phyloP scores from a whole-genome alignment of 2,797 vertebrate species.

The Ambastaia sidthimunki region DNA sequence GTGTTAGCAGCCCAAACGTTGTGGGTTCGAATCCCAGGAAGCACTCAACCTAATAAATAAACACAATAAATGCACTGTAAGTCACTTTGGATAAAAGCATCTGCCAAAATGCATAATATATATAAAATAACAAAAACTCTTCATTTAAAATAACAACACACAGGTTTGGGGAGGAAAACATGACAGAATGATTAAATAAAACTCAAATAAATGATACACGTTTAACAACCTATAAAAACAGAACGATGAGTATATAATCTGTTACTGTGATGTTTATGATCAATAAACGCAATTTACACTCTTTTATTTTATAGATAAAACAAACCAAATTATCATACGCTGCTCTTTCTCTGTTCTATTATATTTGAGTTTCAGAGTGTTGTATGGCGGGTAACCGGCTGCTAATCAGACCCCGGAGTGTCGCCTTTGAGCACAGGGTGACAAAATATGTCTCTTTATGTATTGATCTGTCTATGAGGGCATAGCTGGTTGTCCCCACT shows the following conservation, averaged over 20 bases:
- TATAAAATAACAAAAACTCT: too few relatives aligned
- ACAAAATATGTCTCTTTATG: conserved; percentile 13
- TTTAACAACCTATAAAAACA: conserved; percentile 4
- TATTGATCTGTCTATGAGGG: conserved; percentile 1
- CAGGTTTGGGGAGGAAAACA: too few relatives aligned
- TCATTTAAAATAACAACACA: too few relatives aligned
- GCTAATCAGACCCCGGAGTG: not conserved
- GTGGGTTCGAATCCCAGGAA: too few relatives aligned
- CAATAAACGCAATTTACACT: conserved; percentile 9
- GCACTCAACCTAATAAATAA: too few relatives aligned
- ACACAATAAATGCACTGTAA: too few relatives aligned
- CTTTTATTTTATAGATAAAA: not conserved
- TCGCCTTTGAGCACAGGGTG: not conserved
- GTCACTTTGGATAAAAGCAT: too few relatives aligned
- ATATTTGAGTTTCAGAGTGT: not conserved
- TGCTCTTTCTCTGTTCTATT: not conserved
- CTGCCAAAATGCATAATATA: too few relatives aligned
- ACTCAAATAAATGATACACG: not conserved
- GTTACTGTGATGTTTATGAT: not conserved
- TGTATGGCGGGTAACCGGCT: not conserved
- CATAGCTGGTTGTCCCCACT: not conserved
- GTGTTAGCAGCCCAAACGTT: too few relatives aligned
- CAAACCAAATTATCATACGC: not conserved
- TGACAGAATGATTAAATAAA: too few relatives aligned
- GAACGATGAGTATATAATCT: not conserved